Percentiles rank a stretch among this genome's conserved stretches.
These are phyloP conservation scores for Cydia fagiglandana DNA, from an alignment of 1,140 invertebrate genomes.

Conservation along the genomic window DNA sequence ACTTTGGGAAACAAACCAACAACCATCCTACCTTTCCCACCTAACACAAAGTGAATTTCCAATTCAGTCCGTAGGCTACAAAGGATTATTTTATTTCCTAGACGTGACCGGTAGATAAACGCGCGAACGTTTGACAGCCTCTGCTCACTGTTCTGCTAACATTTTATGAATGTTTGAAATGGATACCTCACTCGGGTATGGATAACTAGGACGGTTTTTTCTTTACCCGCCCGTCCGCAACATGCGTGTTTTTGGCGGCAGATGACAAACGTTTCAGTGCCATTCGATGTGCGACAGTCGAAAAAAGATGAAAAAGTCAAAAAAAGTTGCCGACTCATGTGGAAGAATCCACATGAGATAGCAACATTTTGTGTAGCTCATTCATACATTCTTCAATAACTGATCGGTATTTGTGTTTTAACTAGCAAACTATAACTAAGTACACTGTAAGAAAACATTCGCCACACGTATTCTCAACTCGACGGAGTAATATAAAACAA, in stretches of 20 bases:
- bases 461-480: neutral
- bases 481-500: neutral
- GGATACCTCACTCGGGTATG: neutral
- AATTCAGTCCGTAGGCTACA: slow-evolving; percentile 12
- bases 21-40: slow-evolving; percentile 1
- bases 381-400: too few species aligned
- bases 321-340: too few species aligned
- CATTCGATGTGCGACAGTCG: too few species aligned
- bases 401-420: neutral
- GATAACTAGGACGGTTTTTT: neutral
- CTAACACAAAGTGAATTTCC: slow-evolving; percentile 15
- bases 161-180: slow-evolving; percentile 8
- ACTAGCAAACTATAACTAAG: neutral
- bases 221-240: too few species aligned
- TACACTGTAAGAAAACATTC: neutral
- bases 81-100: slow-evolving; percentile 21
- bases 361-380: too few species aligned
- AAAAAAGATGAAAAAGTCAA: too few species aligned
- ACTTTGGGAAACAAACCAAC: slow-evolving; percentile 9
- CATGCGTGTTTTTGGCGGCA: too few species aligned
- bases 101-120: slow-evolving; percentile 13
- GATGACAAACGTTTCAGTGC: too few species aligned
- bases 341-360: too few species aligned
- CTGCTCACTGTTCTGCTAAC: neutral
- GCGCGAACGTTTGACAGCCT: neutral